phyloP scores from a whole-genome alignment of 2,888 invertebrate species.

The Drosophila hamatofila region DNA sequence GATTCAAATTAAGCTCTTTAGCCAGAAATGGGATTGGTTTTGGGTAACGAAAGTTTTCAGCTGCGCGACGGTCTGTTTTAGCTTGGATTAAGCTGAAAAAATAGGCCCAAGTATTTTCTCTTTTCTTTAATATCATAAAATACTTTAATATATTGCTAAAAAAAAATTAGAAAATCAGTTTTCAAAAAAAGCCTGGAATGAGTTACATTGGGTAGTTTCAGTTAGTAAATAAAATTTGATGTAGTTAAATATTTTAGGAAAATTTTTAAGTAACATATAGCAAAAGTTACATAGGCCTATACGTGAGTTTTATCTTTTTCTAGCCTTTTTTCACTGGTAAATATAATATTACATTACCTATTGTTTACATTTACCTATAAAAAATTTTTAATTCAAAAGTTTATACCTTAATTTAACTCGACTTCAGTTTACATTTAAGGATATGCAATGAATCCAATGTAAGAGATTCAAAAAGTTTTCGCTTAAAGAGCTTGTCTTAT shows the following conservation, averaged over 20 bases:
- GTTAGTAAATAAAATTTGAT: neutral
- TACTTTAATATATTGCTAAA: neutral
- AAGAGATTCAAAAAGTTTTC: neutral
- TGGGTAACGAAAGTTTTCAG: neutral
- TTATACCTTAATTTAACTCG: no score
- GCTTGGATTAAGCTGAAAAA: neutral
- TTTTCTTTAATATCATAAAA: neutral
- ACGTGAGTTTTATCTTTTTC: neutral
- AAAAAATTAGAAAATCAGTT: neutral
- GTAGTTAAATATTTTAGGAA: no score
- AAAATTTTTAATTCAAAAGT: no score
- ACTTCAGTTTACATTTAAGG: no score
- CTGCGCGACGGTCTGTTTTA: neutral
- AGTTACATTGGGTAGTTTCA: neutral
- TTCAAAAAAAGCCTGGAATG: neutral
- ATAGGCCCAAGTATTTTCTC: neutral
- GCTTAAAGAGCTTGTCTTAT: neutral
- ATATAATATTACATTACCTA: no score
- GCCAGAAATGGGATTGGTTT: neutral
- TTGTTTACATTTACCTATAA: no score
- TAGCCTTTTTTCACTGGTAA: no score
- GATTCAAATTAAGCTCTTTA: conserved; percentile 35
- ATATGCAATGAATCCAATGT: no score
- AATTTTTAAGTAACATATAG: neutral
- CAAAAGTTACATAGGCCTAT: neutral